A percentile compares a stretch with the other conserved stretches of the same genome.
phyloP scores from a whole-genome alignment of 2,113 vertebrate genomes.

The Naja naja region DNA sequence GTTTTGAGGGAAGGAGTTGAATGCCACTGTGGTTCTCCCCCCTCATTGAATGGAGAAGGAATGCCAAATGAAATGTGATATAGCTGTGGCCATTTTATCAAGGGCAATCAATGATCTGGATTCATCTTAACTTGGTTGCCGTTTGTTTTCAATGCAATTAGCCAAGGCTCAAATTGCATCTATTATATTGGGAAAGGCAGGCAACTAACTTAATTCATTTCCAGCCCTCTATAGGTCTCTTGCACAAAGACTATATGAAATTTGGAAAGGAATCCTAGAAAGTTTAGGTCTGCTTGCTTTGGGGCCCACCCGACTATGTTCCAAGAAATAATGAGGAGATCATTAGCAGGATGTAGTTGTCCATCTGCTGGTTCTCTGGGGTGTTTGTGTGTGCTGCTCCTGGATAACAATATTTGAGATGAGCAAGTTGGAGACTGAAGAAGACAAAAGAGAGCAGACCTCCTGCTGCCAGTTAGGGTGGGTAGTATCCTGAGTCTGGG shows the following conservation, averaged over 20 bases:
- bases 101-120: neutral
- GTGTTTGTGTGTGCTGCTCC: neutral
- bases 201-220: neutral
- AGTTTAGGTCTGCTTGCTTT: neutral
- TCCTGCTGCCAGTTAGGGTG: neutral
- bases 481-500: neutral
- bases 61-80: neutral
- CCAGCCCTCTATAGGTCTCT: neutral
- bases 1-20: no score
- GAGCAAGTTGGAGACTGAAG: neutral
- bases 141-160: neutral
- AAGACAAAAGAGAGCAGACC: neutral
- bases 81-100: neutral
- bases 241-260: neutral
- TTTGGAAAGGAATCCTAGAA: neutral
- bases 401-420: neutral
- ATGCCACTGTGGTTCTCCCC: neutral
- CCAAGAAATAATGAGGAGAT: neutral
- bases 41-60: neutral
- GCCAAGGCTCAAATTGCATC: no score
- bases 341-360: neutral
- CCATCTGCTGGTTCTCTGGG: neutral
- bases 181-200: neutral
- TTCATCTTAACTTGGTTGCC: neutral
- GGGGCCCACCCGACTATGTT: neutral